A percentile compares a stretch with the other conserved stretches of the same genome.
These are phyloP conservation scores for Leptinotarsa haldemani DNA, from an alignment of 2,888 invertebrate species.

Conservation along the genomic window DNA sequence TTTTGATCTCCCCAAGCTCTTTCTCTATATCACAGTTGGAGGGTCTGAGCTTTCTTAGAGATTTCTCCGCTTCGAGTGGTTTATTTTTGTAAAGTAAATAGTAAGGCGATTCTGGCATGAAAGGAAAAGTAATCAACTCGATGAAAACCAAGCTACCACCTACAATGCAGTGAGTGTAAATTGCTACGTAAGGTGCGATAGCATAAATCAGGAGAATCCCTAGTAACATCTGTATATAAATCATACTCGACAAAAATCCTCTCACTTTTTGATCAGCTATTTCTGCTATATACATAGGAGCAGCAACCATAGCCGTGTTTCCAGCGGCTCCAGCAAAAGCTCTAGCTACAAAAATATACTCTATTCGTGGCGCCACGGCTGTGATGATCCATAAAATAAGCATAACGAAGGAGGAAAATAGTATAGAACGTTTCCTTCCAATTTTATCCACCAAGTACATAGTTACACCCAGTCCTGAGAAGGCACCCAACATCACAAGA, in stretches of 20 bases:
- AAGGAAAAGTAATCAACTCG: conserved; percentile 59
- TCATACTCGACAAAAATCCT: conserved; percentile 62
- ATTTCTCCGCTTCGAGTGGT: conserved; percentile 57
- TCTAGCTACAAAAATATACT: conserved; percentile 59
- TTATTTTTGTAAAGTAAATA: conserved; percentile 60
- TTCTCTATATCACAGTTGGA: conserved; percentile 56
- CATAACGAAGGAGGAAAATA: conserved; percentile 60
- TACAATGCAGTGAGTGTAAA: conserved; percentile 53
- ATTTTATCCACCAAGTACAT: conserved; percentile 59
- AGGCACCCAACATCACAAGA: conserved; percentile 56
- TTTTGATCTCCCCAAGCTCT: conserved; percentile 60
- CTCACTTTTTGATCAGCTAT: conserved; percentile 64
- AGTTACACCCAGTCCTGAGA: conserved; percentile 60
- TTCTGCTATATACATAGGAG: conserved; percentile 65
- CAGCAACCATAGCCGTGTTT: conserved; percentile 64
- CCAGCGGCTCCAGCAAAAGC: conserved; percentile 62
- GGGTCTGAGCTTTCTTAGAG: conserved; percentile 56
- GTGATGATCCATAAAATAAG: conserved; percentile 62
- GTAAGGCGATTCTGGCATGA: conserved; percentile 62
- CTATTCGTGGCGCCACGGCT: conserved; percentile 57
- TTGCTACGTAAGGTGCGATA: conserved; percentile 56
- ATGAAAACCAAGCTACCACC: conserved; percentile 57
- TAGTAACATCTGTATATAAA: conserved; percentile 63
- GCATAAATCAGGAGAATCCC: conserved; percentile 63
- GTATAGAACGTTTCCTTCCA: conserved; percentile 60